Evolutionary conservation across 2,113 vertebrate species (phyloP).

Genomic region (Trogon surrucura): DNA sequence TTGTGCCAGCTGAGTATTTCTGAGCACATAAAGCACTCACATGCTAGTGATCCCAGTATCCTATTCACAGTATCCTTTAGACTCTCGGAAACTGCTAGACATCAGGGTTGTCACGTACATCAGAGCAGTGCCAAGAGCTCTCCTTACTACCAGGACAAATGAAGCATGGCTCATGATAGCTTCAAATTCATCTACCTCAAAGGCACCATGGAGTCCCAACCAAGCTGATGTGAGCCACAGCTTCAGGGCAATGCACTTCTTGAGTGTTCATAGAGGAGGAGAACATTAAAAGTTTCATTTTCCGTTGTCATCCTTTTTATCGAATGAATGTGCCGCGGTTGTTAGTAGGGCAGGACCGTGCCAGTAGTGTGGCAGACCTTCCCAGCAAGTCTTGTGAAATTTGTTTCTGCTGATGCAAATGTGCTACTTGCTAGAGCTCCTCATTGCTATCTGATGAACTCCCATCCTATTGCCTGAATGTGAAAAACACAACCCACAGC

Average conservation of each 20-base stretch:
- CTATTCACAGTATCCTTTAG: not conserved
- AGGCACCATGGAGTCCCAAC: not conserved
- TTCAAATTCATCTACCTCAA: not conserved
- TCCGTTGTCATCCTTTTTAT: not conserved
- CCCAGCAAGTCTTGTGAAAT: not conserved
- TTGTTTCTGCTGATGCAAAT: slow-evolving; percentile 38
- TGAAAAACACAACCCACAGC: slow-evolving; percentile 54
- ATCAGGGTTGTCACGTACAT: not conserved
- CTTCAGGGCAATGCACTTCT: not conserved
- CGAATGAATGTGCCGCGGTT: not conserved
- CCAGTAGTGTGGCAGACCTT: not conserved
- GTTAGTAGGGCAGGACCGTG: not conserved
- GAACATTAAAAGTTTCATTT: slow-evolving; percentile 49
- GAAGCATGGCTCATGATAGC: not conserved
- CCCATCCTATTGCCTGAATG: not conserved
- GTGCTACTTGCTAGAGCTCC: slow-evolving; percentile 1
- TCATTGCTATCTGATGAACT: slow-evolving; percentile 57
- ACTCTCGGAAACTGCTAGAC: not conserved
- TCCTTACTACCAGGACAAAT: not conserved
- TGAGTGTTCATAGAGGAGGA: not conserved
- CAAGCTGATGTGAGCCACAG: not conserved
- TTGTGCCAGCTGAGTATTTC: not conserved
- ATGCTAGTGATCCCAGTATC: not conserved
- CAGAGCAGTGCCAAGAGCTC: not conserved
- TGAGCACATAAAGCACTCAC: not conserved